phyloP scores from a whole-genome alignment of 2,797 vertebrate genomes.

The Amazona ochrocephala region DNA sequence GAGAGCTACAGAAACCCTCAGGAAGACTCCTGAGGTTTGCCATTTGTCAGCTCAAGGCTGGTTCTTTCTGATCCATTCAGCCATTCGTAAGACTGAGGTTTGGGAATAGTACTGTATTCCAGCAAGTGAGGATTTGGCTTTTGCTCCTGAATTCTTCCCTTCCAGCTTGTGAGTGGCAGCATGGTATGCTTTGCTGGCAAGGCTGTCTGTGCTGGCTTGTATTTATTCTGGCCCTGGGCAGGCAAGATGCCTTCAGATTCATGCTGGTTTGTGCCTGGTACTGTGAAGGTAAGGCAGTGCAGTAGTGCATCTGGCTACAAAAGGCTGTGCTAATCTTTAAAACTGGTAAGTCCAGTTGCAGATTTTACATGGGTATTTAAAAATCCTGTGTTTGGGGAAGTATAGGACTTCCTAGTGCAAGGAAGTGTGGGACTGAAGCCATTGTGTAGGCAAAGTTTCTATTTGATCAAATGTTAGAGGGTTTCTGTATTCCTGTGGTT shows the following conservation, averaged over 20 bases:
- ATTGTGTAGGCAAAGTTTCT: background rate
- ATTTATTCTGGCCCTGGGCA: background rate
- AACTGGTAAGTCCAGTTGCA: background rate
- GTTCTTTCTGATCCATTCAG: background rate
- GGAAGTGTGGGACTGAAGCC: background rate
- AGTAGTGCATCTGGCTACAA: background rate
- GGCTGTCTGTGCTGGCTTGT: background rate
- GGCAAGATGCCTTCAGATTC: background rate
- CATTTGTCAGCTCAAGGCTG: background rate
- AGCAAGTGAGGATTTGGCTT: background rate
- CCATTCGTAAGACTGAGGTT: background rate
- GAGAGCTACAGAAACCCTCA: background rate
- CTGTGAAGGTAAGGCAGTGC: background rate
- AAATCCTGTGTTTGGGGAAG: background rate
- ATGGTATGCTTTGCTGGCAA: accelerated
- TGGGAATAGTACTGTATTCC: background rate
- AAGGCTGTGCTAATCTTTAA: background rate
- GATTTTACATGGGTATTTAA: background rate
- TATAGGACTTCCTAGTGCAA: background rate
- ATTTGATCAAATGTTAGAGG: background rate
- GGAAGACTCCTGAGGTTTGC: background rate
- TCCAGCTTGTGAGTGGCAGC: background rate
- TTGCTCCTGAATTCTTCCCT: background rate
- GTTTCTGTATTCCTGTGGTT: background rate
- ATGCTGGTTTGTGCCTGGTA: accelerated